phyloP scores from a whole-genome alignment of 1,140 invertebrate genomes.

The Bradysia coprophila region DNA sequence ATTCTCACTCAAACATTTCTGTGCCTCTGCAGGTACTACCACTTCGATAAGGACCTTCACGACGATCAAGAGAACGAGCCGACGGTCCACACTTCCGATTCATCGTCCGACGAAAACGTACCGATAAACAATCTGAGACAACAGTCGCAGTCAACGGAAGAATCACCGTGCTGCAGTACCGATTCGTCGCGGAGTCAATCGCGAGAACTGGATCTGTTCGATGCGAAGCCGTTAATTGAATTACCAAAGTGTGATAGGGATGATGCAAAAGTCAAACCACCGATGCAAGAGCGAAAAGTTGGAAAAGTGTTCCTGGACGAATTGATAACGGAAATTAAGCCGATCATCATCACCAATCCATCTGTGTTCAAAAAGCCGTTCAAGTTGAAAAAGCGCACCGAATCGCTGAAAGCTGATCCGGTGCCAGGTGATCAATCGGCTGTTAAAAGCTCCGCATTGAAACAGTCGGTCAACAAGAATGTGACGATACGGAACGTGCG shows the following conservation, averaged over 20 bases:
- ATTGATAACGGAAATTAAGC: slow-evolving; percentile 1
- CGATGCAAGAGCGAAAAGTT: too few species aligned
- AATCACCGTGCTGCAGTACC: background rate
- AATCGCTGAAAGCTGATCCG: background rate
- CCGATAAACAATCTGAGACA: background rate
- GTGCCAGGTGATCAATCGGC: background rate
- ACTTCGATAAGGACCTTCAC: slow-evolving; percentile 28
- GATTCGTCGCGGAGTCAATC: background rate
- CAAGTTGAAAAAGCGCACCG: background rate
- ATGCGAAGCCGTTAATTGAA: too few species aligned
- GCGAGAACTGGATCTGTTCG: background rate
- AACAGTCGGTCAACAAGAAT: background rate
- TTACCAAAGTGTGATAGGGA: too few species aligned
- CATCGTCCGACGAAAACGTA: background rate
- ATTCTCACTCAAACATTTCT: too few species aligned
- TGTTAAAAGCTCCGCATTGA: background rate
- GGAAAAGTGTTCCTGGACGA: background rate
- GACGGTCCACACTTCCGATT: background rate
- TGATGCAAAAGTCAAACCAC: too few species aligned
- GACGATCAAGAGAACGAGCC: slow-evolving; percentile 12
- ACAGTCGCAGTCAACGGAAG: too few species aligned
- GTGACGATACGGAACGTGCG: background rate
- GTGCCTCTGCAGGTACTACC: slow-evolving; percentile 29
- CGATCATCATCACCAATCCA: background rate
- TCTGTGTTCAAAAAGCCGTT: too few species aligned